phyloP scores from a whole-genome alignment of 2,888 invertebrate genomes.

The Tuta absoluta region DNA sequence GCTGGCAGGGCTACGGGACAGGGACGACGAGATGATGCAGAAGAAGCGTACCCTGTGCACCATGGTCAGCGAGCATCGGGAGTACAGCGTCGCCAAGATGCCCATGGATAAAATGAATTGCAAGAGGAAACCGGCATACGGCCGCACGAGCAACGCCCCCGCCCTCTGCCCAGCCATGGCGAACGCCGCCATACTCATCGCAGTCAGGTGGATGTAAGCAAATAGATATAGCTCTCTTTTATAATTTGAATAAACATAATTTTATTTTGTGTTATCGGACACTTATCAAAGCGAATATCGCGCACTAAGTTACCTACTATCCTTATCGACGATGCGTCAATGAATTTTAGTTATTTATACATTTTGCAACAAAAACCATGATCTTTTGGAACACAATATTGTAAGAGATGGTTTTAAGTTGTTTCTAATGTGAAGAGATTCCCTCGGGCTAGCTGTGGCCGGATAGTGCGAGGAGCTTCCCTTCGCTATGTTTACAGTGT shows the following conservation, averaged over 20 bases:
- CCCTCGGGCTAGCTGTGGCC: constrained; percentile 74
- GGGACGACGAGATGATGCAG: constrained; percentile 93
- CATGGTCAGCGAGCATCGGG: constrained; percentile 89
- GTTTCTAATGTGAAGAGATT: constrained; percentile 50
- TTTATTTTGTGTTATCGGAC: neutral
- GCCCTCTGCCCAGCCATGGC: constrained; percentile 47
- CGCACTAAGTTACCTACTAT: constrained; percentile 26
- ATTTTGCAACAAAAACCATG: constrained; percentile 28
- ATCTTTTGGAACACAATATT: neutral
- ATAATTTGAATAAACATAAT: neutral
- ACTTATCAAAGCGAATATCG: constrained; percentile 2
- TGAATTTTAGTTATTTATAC: constrained; percentile 39
- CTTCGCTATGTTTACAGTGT: constrained; percentile 44
- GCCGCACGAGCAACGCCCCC: constrained; percentile 59
- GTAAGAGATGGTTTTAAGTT: constrained; percentile 32
- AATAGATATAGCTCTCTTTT: constrained; percentile 3
- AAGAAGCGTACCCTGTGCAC: constrained; percentile 92
- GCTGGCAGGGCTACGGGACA: constrained; percentile 88
- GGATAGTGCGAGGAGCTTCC: constrained; percentile 60
- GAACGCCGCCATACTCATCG: constrained; percentile 53
- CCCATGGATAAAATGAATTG: constrained; percentile 92
- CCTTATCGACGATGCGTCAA: constrained; percentile 27
- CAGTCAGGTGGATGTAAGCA: constrained; percentile 60
- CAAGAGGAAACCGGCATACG: constrained; percentile 83
- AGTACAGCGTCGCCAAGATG: constrained; percentile 90